Base-by-base conservation (phyloP, 2,888 invertebrate species). In the Isoperla grammatica region DNA sequence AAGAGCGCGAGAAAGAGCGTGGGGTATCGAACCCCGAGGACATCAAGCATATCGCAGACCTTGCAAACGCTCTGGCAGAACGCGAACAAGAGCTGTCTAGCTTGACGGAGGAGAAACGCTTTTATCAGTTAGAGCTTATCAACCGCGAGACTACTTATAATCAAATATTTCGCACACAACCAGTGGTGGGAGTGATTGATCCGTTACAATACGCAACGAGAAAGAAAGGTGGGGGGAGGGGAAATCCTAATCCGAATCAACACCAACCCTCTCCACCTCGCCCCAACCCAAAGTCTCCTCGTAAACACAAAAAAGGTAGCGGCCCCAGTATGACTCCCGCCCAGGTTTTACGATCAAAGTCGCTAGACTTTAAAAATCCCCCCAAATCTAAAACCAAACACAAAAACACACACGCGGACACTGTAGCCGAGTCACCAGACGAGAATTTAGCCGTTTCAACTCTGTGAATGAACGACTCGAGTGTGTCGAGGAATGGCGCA, bases 11-110 rank as follows among this genome's bases (percentile, higher is more conserved):
- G 19, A 81, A 81, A 61, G 81, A 81, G 68, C 71, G 79, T 45
- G 73, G 81, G 11, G 81, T 81, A 69, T 80, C 81, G 1, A 73
- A 80, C 1, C 73, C 76, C 9, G 81, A 82, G 70, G 81, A 81
- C 68, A 65, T 81, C 29, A 78, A 78, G 58, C 75, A 77, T 65
- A 81, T 82, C 48, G 72, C 77, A 6, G 81, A 81, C 63, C 68
- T 82, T 53, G 75, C 76, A 35, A 76, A 77, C 65, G 75, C 80
- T n/a, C 77, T 81, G 55, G 79, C 80, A 29, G 79, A 80, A 60
- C 80, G 81, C 67, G 81, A 82, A 65, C 77, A 78, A 62, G 81
- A 82, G 68, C 69, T 82, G 49, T 77, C 78, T 37, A 74, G 77
- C 62, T 71, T 82, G 22, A 81, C 81, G 43, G 81, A 81, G 70